phyloP scores from a whole-genome alignment of 2,113 vertebrate species.

The Podocnemis expansa region DNA sequence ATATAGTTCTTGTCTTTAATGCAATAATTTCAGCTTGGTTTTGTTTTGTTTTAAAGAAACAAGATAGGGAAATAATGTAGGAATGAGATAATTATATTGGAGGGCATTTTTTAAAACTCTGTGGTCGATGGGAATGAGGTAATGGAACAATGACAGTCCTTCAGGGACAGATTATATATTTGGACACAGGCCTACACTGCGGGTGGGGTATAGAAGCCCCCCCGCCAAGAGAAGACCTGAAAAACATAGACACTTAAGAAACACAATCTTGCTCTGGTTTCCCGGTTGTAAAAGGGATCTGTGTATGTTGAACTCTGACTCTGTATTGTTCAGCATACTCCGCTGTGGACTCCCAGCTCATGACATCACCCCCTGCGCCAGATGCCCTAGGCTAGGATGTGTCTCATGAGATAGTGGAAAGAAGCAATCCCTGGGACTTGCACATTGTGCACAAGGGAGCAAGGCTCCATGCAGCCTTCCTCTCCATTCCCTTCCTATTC shows the following conservation, averaged over 20 bases:
- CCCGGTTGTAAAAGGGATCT: background rate
- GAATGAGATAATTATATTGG: background rate
- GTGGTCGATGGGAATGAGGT: background rate
- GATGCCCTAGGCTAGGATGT: accelerated
- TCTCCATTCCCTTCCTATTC: background rate
- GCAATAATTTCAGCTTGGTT: background rate
- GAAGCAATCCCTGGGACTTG: background rate
- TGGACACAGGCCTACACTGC: background rate
- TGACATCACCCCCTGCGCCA: accelerated
- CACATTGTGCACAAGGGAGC: background rate
- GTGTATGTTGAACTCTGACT: background rate
- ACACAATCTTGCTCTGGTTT: accelerated
- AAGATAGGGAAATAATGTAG: background rate
- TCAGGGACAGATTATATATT: background rate
- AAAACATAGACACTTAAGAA: background rate
- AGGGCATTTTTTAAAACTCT: background rate
- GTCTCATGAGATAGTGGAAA: background rate
- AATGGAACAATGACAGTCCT: background rate
- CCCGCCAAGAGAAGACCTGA: background rate
- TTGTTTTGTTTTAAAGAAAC: background rate
- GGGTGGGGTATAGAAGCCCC: background rate
- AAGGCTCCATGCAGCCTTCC: background rate
- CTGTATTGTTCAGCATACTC: background rate
- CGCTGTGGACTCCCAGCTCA: background rate
- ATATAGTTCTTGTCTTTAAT: background rate